A percentile compares a stretch with the other conserved stretches of the same genome.
Conservation (phyloP, 2,113 vertebrate species). For the Cervus canadensis region DNA sequence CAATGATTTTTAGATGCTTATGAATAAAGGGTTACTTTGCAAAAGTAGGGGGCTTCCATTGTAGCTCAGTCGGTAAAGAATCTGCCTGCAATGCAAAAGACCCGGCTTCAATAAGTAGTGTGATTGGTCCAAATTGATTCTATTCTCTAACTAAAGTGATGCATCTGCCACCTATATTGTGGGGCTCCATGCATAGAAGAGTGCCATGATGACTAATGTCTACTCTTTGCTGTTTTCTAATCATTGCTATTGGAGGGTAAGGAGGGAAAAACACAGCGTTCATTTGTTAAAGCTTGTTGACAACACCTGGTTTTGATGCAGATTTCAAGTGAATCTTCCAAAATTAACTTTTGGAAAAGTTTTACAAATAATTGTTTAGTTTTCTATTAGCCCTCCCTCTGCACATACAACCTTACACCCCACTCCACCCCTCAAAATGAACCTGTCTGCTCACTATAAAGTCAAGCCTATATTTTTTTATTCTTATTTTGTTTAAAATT, state of each 20-base stretch:
- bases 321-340: slow-evolving; percentile 45
- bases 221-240: not conserved
- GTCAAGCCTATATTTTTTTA: not conserved
- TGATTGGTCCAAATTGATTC: not conserved
- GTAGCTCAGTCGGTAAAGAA: too few species aligned
- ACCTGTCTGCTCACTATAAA: not conserved
- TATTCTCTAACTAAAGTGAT: not conserved
- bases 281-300: not conserved
- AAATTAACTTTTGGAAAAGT: slow-evolving; percentile 16
- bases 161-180: not conserved
- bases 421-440: not conserved
- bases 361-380: slow-evolving; percentile 31
- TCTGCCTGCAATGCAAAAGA: too few species aligned
- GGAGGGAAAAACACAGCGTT: not conserved
- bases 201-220: not conserved
- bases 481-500: slow-evolving; percentile 36
- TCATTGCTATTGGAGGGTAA: not conserved
- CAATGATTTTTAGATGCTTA: not conserved
- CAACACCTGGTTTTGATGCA: slow-evolving; percentile 19
- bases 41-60: not conserved
- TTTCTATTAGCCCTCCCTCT: not conserved
- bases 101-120: not conserved
- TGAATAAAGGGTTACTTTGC: not conserved
- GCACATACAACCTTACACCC: not conserved
- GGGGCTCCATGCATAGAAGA: not conserved